phyloP scores from a whole-genome alignment of 2,113 vertebrate genomes.

The Murina feae region DNA sequence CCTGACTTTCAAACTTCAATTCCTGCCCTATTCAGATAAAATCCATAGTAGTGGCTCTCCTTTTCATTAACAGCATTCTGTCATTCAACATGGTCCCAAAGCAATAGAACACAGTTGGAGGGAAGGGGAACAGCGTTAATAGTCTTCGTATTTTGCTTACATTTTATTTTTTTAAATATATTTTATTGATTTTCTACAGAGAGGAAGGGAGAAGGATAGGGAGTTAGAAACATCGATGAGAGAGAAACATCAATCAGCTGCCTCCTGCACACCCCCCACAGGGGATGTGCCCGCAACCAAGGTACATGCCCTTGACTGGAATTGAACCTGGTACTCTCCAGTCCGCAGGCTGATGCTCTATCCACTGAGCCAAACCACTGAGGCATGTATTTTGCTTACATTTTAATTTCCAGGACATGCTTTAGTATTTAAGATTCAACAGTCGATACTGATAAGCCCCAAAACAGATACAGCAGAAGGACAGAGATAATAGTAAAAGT shows the following conservation, averaged over 20 bases:
- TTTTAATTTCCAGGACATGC: neutral
- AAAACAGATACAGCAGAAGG: neutral
- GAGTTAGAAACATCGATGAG: too few species aligned
- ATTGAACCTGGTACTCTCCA: too few species aligned
- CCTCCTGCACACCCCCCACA: too few species aligned
- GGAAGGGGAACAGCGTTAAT: neutral
- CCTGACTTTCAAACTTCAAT: neutral
- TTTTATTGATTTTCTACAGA: too few species aligned
- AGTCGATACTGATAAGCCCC: neutral
- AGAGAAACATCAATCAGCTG: too few species aligned
- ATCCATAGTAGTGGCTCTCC: neutral
- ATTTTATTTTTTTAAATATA: conserved; percentile 49
- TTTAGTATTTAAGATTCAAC: conserved; percentile 29
- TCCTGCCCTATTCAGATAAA: neutral
- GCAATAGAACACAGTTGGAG: neutral
- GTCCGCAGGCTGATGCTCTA: too few species aligned
- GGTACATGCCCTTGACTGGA: too few species aligned
- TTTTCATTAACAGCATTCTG: neutral
- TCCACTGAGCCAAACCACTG: too few species aligned
- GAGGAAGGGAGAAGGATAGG: too few species aligned
- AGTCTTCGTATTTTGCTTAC: conserved; percentile 14
- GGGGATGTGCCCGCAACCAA: too few species aligned
- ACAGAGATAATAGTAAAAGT: conserved; percentile 8
- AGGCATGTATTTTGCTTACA: conserved; percentile 13
- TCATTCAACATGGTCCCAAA: neutral